These are phyloP conservation scores for Hybognathus amarus DNA, from an alignment of 2,797 vertebrate genomes.

Conservation along the genomic window DNA sequence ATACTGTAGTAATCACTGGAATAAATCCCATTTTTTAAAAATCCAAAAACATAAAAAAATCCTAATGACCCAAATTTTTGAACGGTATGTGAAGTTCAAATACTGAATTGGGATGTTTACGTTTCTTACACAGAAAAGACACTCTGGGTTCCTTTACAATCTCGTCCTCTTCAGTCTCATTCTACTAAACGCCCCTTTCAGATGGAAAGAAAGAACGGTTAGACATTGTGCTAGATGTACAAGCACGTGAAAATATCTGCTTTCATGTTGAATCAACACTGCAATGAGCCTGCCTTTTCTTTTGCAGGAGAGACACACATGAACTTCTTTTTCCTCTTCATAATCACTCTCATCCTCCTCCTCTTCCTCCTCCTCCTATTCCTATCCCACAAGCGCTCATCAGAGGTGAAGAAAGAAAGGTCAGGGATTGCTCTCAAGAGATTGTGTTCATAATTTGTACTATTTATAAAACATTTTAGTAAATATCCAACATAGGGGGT, in stretches of 20 bases:
- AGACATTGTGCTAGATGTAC: conserved; percentile 7
- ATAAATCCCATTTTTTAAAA: neutral
- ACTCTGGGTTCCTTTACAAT: conserved; percentile 6
- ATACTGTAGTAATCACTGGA: neutral
- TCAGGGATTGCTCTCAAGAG: conserved; percentile 60
- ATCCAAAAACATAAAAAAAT: neutral
- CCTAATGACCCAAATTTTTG: neutral
- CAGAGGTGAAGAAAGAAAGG: conserved; percentile 78
- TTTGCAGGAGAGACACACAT: conserved; percentile 53
- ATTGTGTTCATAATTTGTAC: neutral
- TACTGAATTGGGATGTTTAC: neutral
- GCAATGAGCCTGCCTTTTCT: conserved; percentile 7
- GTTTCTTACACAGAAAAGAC: conserved; percentile 41
- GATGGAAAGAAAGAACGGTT: conserved; percentile 56
- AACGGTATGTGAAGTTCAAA: neutral
- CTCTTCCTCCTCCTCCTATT: conserved; percentile 56
- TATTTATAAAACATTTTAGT: neutral
- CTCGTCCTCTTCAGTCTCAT: conserved; percentile 31
- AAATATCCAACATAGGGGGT: neutral
- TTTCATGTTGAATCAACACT: neutral
- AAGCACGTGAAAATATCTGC: neutral
- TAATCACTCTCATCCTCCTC: conserved; percentile 41
- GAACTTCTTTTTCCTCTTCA: conserved; percentile 39
- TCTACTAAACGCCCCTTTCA: conserved; percentile 37
- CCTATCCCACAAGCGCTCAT: conserved; percentile 59